Evolutionary conservation across 2,113 vertebrate genomes (phyloP), one percentile per base, ranked within the genome.

Genomic region (Suricata suricatta): DNA sequence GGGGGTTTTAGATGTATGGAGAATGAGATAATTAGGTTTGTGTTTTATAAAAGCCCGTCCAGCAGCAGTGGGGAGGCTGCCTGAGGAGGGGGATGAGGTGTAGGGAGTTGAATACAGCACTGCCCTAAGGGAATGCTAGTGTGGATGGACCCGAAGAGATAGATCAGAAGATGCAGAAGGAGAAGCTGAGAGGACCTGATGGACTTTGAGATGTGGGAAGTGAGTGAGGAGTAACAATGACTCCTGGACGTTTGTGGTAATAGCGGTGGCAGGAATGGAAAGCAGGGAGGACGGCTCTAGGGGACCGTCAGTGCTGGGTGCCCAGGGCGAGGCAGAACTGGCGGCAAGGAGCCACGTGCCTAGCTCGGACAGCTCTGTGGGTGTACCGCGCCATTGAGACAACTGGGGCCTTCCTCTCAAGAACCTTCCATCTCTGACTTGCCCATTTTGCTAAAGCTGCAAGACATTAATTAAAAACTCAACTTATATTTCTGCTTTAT

Each of bases 251-350:
- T 71, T 29, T 44, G n/a, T 57, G 33, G 57, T 25, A 27, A 35
- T n/a, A 50, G 35, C 9, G 25, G 64, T 50, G 76, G 33, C 31
- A 25, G 68, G 68, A n/a, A 9, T 52, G 12, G 25, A 41, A 35
- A 69, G 31, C 31, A 2, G 33, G 27, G 66, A 41, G 2, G 68
- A 35, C 0, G 3, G 29, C 41, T 44, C 4, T 12, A 21, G 15
- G 35, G 38, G 35, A 44, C 0, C 1, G 54, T 23, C 5, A 13
- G 19, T 11, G 14, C 29, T 8, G 1, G 0, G 3, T 33, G 25
- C 9, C 3, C 13, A 35, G 2, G 1, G 77, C 7, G 16, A 87
- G 44, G 25, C 1, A 17, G 16, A 33, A 5, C 9, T 25, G n/a
- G 94, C 29, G 23, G 69, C 41, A 19, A 35, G 44, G 13, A n/a